Evolutionary conservation across 2,113 vertebrate genomes (phyloP).

Genomic region (Megalops atlanticus): DNA sequence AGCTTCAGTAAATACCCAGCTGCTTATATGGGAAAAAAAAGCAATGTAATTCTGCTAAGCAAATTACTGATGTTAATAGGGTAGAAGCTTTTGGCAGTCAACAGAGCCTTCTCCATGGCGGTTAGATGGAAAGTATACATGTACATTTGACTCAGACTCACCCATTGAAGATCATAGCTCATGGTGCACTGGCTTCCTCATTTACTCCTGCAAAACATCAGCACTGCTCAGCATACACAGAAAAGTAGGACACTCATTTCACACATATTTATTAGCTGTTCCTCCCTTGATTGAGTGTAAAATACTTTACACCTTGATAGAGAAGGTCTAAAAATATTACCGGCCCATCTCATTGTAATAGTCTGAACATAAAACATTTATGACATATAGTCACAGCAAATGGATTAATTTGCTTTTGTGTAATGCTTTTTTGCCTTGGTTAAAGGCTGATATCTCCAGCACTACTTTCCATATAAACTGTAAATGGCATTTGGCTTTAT

Average conservation of each 20-base stretch:
- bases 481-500: neutral
- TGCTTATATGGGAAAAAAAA: too few relatives aligned
- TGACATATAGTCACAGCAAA: neutral
- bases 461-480: neutral
- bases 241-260: too few relatives aligned
- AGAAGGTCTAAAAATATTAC: too few relatives aligned
- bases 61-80: too few relatives aligned
- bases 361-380: neutral
- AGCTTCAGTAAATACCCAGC: neutral
- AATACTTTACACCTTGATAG: too few relatives aligned
- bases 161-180: neutral
- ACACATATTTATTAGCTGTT: too few relatives aligned
- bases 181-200: too few relatives aligned
- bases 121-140: neutral
- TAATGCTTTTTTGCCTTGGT: neutral
- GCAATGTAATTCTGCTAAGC: too few relatives aligned
- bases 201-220: too few relatives aligned
- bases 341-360: neutral
- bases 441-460: neutral
- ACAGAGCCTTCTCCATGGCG: too few relatives aligned
- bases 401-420: neutral
- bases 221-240: neutral
- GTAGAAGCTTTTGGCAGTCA: neutral
- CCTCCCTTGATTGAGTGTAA: too few relatives aligned
- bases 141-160: neutral